A percentile compares a stretch with the other conserved stretches of the same genome.
Evolutionary conservation across 1,140 invertebrate genomes (phyloP).

Genomic region (Dendrolimus punctatus): DNA sequence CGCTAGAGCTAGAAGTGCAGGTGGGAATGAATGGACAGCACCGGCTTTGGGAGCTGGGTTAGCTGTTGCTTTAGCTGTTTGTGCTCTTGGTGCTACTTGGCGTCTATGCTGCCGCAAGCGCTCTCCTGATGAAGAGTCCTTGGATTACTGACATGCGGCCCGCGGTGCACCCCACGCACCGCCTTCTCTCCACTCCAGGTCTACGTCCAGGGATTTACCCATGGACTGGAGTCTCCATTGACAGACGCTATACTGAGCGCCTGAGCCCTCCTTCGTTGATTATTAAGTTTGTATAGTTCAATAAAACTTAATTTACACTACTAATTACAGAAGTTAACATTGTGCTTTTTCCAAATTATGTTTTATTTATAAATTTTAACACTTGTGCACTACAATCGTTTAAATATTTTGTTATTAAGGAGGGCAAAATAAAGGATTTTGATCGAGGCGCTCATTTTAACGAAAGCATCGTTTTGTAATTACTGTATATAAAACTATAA

Average conservation of each 20-base stretch:
- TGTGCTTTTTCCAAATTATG: too few relatives aligned
- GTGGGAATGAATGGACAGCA: slow-evolving; percentile 56
- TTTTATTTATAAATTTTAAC: not conserved
- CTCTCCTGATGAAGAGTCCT: slow-evolving; percentile 61
- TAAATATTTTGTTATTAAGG: not conserved
- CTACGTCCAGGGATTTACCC: slow-evolving; percentile 52
- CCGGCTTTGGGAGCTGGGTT: slow-evolving; percentile 53
- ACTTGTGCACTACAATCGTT: not conserved
- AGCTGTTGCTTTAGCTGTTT: slow-evolving; percentile 49
- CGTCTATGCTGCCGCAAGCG: slow-evolving; percentile 67
- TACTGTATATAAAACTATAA: slow-evolving; percentile 53
- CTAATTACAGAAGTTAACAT: too few relatives aligned
- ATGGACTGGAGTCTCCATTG: slow-evolving; percentile 71
- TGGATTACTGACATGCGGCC: slow-evolving; percentile 71
- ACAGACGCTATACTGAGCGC: slow-evolving; percentile 64
- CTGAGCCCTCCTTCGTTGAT: slow-evolving; percentile 35
- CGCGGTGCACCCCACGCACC: slow-evolving; percentile 62
- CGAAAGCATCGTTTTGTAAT: slow-evolving; percentile 37
- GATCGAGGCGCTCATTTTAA: slow-evolving; percentile 35
- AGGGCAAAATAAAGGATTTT: slow-evolving; percentile 1
- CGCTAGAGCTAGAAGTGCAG: slow-evolving; percentile 43
- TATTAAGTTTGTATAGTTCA: slow-evolving; percentile 14
- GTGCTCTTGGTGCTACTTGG: slow-evolving; percentile 60
- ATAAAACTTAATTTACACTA: too few relatives aligned
- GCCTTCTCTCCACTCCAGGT: slow-evolving; percentile 51